Percentiles rank a stretch among this genome's conserved stretches.
Conservation (phyloP, 2,113 vertebrate genomes). For the Urocynchramus pylzowi region DNA sequence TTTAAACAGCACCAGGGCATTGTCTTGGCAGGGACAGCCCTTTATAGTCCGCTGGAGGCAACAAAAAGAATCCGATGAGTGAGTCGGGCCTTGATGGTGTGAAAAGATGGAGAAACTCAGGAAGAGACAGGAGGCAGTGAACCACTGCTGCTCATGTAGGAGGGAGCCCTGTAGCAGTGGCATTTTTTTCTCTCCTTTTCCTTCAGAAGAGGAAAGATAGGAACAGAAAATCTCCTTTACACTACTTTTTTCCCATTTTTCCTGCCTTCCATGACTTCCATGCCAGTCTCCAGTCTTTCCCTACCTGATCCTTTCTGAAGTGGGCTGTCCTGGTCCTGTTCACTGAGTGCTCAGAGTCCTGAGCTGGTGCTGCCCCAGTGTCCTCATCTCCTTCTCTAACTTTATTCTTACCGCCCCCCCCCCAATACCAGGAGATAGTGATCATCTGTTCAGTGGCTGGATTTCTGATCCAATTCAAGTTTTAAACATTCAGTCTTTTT, state of each 20-base stretch:
- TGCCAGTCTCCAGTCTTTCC: neutral
- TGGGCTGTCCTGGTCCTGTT: neutral
- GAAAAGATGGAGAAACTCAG: neutral
- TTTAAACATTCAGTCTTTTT: neutral
- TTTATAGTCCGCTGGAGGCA: neutral
- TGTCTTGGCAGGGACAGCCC: neutral
- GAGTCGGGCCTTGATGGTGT: neutral
- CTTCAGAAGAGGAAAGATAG: neutral
- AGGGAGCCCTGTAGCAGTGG: neutral
- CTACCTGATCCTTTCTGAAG: neutral
- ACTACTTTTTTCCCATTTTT: neutral
- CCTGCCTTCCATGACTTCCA: neutral
- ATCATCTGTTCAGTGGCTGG: neutral
- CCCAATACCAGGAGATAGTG: accelerated
- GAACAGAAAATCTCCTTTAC: neutral
- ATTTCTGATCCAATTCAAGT: neutral
- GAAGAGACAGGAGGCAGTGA: neutral
- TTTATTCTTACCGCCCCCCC: neutral
- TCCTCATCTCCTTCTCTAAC: neutral
- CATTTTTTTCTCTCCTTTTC: neutral
- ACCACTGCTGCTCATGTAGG: neutral
- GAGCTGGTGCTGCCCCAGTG: neutral
- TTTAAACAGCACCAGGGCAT: neutral
- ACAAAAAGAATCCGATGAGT: neutral
- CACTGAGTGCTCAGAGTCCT: neutral